phyloP scores from a whole-genome alignment of 2,797 vertebrate genomes.

The Euthynnus affinis region DNA sequence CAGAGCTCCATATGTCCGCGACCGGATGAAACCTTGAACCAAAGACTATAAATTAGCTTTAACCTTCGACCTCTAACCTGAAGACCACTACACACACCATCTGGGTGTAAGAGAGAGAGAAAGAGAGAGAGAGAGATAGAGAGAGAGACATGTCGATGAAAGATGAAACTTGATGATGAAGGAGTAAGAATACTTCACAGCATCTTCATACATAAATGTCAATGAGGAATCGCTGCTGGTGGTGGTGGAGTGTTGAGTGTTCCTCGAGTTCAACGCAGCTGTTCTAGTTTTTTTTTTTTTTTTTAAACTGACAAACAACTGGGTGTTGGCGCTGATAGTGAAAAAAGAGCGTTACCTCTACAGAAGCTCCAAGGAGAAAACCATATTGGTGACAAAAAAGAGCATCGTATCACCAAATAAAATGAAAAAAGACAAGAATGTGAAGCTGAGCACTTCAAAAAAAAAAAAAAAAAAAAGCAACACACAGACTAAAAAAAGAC shows the following conservation, averaged over 20 bases:
- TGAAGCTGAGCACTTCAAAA: background rate
- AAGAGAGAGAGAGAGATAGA: background rate
- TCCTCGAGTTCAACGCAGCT: constrained; percentile 5
- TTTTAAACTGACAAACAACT: background rate
- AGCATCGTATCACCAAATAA: background rate
- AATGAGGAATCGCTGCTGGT: background rate
- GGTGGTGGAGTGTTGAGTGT: background rate
- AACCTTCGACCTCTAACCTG: constrained; percentile 53
- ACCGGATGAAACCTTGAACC: constrained; percentile 53
- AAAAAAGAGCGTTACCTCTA: too few species aligned
- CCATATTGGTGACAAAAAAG: background rate
- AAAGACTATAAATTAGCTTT: constrained; percentile 56
- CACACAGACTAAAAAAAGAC: background rate
- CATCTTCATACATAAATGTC: background rate
- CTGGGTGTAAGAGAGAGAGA: constrained; percentile 34
- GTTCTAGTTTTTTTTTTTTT: background rate
- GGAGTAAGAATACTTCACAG: background rate
- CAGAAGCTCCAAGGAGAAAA: background rate
- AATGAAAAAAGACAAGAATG: background rate
- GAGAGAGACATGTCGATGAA: background rate
- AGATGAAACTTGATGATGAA: constrained; percentile 2
- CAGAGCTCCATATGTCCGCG: constrained; percentile 49
- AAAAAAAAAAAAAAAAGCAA: too few species aligned
- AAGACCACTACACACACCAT: constrained; percentile 38
- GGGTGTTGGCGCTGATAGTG: background rate